These are phyloP conservation scores for Tenebrosternarchus preto DNA, from an alignment of 2,113 vertebrate genomes.

Conservation along the genomic window DNA sequence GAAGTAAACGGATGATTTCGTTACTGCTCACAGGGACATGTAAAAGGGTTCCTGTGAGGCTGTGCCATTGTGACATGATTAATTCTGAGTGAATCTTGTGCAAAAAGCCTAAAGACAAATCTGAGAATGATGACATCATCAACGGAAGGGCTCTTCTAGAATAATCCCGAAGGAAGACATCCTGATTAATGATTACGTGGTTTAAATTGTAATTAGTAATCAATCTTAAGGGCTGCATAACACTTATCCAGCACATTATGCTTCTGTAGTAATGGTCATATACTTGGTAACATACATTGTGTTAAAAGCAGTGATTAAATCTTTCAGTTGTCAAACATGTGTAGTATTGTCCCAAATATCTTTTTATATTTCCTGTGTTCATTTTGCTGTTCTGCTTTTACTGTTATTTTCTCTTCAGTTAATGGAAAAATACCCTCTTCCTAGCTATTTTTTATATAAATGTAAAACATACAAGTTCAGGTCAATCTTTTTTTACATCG, in stretches of 20 bases:
- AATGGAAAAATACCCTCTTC: too few relatives aligned
- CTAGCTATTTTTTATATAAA: too few relatives aligned
- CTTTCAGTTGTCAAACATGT: neutral
- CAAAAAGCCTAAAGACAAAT: neutral
- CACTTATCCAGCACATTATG: neutral
- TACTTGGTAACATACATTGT: neutral
- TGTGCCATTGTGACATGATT: neutral
- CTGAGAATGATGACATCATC: neutral
- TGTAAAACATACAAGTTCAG: too few relatives aligned
- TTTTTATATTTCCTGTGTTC: constrained; percentile 13
- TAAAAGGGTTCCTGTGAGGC: neutral
- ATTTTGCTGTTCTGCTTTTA: neutral
- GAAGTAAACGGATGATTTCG: constrained; percentile 27
- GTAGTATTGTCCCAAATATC: neutral
- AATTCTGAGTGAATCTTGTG: neutral
- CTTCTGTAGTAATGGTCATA: neutral
- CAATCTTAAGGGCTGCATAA: constrained; percentile 8
- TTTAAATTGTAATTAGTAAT: neutral
- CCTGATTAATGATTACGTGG: neutral
- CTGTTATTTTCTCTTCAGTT: neutral
- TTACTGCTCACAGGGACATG: constrained; percentile 11
- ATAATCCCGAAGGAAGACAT: neutral
- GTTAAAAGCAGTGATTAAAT: constrained; percentile 21
- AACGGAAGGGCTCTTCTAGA: neutral
- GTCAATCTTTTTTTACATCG: too few relatives aligned